Evolutionary conservation across 2,113 vertebrate genomes (phyloP).

Genomic region (Corvus moneduloides): DNA sequence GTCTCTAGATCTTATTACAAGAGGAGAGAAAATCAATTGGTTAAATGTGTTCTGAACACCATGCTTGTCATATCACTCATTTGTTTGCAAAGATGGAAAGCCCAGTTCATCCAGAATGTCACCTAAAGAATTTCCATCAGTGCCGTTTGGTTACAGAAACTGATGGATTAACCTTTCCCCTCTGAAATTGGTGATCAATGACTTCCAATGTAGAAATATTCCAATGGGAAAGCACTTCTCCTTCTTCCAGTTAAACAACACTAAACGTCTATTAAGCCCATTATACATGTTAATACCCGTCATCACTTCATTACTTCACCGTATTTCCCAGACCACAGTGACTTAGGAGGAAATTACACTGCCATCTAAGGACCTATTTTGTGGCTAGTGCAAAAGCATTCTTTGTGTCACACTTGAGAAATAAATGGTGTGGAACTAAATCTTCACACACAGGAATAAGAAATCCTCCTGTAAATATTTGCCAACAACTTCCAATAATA

Average conservation of each 20-base stretch:
- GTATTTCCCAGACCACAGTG: constrained; percentile 52
- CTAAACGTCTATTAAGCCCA: constrained; percentile 78
- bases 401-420: constrained; percentile 24
- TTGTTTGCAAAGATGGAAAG: constrained; percentile 87
- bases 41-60: constrained; percentile 90
- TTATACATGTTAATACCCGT: constrained; percentile 81
- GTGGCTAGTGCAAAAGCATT: constrained; percentile 22
- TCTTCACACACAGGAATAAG: constrained; percentile 2
- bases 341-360: constrained; percentile 49
- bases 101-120: constrained; percentile 87
- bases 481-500: background rate
- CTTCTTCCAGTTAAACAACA: constrained; percentile 72
- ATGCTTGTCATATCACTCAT: constrained; percentile 98
- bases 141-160: constrained; percentile 75
- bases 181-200: constrained; percentile 91
- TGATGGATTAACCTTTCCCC: constrained; percentile 92
- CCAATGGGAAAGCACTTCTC: constrained; percentile 71
- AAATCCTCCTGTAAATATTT: background rate
- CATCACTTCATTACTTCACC: constrained; percentile 75
- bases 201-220: constrained; percentile 75
- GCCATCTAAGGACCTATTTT: constrained; percentile 31
- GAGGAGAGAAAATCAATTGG: constrained; percentile 97
- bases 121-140: constrained; percentile 86
- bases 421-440: constrained; percentile 47
- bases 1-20: constrained; percentile 95